Percentiles rank a stretch among this genome's conserved stretches.
phyloP scores from a whole-genome alignment of 2,888 invertebrate species.

The Calephelis perditalis region DNA sequence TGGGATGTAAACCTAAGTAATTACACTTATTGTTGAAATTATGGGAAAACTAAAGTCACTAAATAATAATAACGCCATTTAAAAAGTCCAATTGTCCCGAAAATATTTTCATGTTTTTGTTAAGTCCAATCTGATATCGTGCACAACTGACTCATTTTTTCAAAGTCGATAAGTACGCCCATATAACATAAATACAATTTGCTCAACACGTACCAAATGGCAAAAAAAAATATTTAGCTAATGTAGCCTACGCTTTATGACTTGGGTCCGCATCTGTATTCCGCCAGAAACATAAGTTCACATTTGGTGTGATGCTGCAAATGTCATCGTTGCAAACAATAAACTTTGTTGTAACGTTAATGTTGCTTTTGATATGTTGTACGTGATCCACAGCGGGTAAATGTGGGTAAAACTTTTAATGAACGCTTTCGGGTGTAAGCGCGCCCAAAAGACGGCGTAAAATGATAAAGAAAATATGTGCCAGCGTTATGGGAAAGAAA shows the following conservation, averaged over 20 bases:
- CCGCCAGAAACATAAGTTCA: background rate
- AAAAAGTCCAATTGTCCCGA: too few species aligned
- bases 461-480: slow-evolving; percentile 17
- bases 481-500: slow-evolving; percentile 8
- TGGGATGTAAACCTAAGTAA: too few species aligned
- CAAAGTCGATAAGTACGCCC: too few species aligned
- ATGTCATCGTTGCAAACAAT: slow-evolving; percentile 9
- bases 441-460: slow-evolving; percentile 20
- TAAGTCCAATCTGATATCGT: too few species aligned
- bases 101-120: too few species aligned
- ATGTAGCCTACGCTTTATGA: background rate
- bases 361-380: slow-evolving; percentile 25
- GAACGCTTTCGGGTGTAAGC: slow-evolving; percentile 25
- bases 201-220: background rate
- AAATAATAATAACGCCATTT: too few species aligned
- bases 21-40: too few species aligned
- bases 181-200: background rate
- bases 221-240: background rate
- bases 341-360: slow-evolving; percentile 15
- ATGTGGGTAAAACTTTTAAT: slow-evolving; percentile 31
- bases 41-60: too few species aligned
- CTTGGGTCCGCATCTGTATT: background rate
- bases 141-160: too few species aligned
- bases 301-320: slow-evolving; percentile 11
- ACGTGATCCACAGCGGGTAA: slow-evolving; percentile 27